Conservation (phyloP, 2,888 invertebrate genomes). For the Formica aserva region DNA sequence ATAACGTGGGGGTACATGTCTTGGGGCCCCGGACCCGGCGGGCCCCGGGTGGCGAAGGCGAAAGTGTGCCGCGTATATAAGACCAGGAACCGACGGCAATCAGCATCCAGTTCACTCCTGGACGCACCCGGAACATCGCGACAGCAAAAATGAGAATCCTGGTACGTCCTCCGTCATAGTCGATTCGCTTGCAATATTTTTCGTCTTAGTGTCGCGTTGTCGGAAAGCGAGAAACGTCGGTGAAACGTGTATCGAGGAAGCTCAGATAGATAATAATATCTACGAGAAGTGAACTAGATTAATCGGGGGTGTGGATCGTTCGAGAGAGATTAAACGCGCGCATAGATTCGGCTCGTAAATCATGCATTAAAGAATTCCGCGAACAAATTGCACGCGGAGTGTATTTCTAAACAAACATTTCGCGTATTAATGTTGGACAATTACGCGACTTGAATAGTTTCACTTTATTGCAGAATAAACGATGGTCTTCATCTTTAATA, state of each 20-base stretch:
- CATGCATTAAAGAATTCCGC: conserved; percentile 2
- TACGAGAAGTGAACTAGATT: conserved; percentile 37
- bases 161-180: conserved; percentile 79
- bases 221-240: not conserved
- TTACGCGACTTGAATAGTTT: not conserved
- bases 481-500: not conserved
- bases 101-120: conserved; percentile 88
- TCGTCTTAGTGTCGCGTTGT: conserved; percentile 8
- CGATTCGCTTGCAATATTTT: conserved; percentile 43
- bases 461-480: not conserved
- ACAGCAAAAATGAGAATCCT: conserved; percentile 84
- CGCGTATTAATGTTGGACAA: too few species aligned
- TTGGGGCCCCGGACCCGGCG: conserved; percentile 73
- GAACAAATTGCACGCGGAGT: conserved; percentile 7
- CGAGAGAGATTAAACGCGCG: conserved; percentile 15
- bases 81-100: conserved; percentile 86
- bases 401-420: not conserved
- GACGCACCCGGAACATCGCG: conserved; percentile 86
- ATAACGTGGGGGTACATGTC: conserved; percentile 82
- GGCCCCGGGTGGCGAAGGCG: conserved; percentile 86
- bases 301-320: conserved; percentile 32
- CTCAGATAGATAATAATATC: not conserved
- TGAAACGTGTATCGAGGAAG: conserved; percentile 28
- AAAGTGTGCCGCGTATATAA: conserved; percentile 88
- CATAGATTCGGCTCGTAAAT: not conserved